A percentile compares a stretch with the other conserved stretches of the same genome.
Evolutionary conservation across 2,888 invertebrate genomes (phyloP).

Genomic region (Orchesellides sinensis): DNA sequence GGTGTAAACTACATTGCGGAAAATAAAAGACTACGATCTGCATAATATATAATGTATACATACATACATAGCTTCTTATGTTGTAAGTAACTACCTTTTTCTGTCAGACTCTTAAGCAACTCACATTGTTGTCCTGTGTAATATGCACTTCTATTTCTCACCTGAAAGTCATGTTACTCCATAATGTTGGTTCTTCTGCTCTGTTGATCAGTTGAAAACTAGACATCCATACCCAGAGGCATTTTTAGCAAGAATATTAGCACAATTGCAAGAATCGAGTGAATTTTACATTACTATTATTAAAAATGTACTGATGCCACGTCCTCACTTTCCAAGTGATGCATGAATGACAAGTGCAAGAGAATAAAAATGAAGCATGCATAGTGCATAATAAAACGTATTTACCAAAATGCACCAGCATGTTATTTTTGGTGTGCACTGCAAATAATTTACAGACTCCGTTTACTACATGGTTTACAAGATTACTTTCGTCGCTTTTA

Average conservation of each 20-base stretch:
- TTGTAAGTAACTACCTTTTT: neutral
- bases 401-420: neutral
- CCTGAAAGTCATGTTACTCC: neutral
- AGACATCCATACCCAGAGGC: constrained; percentile 1
- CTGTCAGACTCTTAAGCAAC: neutral
- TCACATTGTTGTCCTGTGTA: neutral
- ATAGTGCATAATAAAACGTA: neutral
- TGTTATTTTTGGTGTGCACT: no score
- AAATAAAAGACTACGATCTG: neutral
- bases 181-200: neutral
- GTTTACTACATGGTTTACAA: no score
- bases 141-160: constrained; percentile 22
- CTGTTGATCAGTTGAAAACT: neutral
- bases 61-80: neutral
- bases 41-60: neutral
- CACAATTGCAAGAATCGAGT: neutral
- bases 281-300: neutral
- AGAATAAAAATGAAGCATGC: constrained; percentile 6
- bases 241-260: neutral
- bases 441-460: no score
- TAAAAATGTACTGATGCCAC: neutral
- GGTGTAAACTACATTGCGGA: neutral
- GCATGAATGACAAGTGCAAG: constrained; percentile 20
- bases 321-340: neutral
- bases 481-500: no score